A percentile compares a stretch with the other conserved stretches of the same genome.
phyloP scores from a whole-genome alignment of 2,888 invertebrate genomes.

The Drosophila antonietae region DNA sequence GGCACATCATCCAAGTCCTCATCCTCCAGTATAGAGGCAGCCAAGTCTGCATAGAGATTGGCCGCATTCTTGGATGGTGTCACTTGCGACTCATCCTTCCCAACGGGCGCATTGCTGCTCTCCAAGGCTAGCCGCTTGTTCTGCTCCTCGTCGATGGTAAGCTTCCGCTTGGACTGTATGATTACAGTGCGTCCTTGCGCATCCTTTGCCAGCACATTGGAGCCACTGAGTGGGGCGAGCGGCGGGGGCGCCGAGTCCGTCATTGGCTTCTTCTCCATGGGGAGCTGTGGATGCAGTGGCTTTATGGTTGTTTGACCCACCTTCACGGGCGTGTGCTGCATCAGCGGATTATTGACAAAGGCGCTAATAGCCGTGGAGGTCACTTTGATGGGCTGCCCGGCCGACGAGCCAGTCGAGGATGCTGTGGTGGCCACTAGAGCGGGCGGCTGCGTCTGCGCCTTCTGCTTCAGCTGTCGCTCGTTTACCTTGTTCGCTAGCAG shows the following conservation, averaged over 20 bases:
- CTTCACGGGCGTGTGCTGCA: slow-evolving; percentile 83
- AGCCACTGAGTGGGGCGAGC: slow-evolving; percentile 83
- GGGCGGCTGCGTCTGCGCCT: slow-evolving; percentile 83
- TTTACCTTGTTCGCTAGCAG: slow-evolving; percentile 96
- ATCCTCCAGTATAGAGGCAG: slow-evolving; percentile 93
- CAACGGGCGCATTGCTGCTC: slow-evolving; percentile 35
- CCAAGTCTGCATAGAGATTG: slow-evolving; percentile 93
- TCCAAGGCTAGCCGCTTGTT: slow-evolving; percentile 85
- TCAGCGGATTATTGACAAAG: slow-evolving; percentile 83
- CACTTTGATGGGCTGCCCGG: slow-evolving; percentile 76
- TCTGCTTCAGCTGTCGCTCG: slow-evolving; percentile 88
- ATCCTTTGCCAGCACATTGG: slow-evolving; percentile 85
- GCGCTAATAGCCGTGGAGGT: slow-evolving; percentile 83
- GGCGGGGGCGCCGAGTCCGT: slow-evolving; percentile 82
- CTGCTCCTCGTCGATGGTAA: slow-evolving; percentile 78
- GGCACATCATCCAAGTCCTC: slow-evolving; percentile 87
- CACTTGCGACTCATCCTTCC: slow-evolving; percentile 72
- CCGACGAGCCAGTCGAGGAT: slow-evolving; percentile 74
- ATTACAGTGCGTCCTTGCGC: slow-evolving; percentile 84
- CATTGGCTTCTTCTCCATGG: slow-evolving; percentile 80
- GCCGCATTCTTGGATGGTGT: slow-evolving; percentile 91
- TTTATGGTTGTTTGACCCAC: slow-evolving; percentile 84
- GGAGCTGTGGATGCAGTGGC: slow-evolving; percentile 77
- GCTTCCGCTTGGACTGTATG: slow-evolving; percentile 59
- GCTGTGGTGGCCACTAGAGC: slow-evolving; percentile 80